Base-by-base conservation (phyloP, 1,140 invertebrate genomes). In the Leptinotarsa defecta region DNA sequence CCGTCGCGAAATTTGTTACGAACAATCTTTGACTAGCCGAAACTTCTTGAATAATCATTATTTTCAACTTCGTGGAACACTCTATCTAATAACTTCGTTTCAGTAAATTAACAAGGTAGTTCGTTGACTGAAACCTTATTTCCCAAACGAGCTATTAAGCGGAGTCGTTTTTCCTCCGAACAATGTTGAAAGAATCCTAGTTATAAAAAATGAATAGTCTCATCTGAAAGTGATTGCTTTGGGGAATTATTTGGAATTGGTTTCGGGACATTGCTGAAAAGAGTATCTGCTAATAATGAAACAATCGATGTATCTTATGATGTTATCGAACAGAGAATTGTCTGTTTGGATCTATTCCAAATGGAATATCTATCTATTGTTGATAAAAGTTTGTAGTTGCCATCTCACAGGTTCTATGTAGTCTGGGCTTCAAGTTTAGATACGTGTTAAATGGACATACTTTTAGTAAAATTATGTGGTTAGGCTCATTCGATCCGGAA, bases 241-340 rank as follows among this genome's bases (percentile, higher is more conserved):
- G 4, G 67, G 70, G 57, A 57, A 52, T 57, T 71, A 57, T 57
- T 57, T 17, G 13, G 17, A 57, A 57, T 57, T 57, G n/a, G 52
- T n/a, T n/a, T 57, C 13, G 52, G 52, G 13, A 1, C 13, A 15
- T 57, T 57, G 52, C n/a, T n/a, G 52, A 57, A n/a, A 57, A 57
- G 15, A n/a, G 3, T 57, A 17, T 6, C 13, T 15, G 13, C 15
- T 57, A 17, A 57, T 57, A 57, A 57, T 57, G 13, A 57, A 57
- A 57, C 52, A 57, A 57, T 57, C 15, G 52, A 57, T 15, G 52
- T 17, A 3, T 57, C 3, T 57, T n/a, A 57, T 57, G n/a, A 17
- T 57, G 15, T 6, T 17, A 57, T 57, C n/a, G 52, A 57, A 57
- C 52, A 17, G 52, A n/a, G 69, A 74, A 84, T 83, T 27, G 5